Evolutionary conservation across 2,113 vertebrate species (phyloP), one percentile per base, ranked within the genome.

Genomic region (Poeciliopsis prolifica): DNA sequence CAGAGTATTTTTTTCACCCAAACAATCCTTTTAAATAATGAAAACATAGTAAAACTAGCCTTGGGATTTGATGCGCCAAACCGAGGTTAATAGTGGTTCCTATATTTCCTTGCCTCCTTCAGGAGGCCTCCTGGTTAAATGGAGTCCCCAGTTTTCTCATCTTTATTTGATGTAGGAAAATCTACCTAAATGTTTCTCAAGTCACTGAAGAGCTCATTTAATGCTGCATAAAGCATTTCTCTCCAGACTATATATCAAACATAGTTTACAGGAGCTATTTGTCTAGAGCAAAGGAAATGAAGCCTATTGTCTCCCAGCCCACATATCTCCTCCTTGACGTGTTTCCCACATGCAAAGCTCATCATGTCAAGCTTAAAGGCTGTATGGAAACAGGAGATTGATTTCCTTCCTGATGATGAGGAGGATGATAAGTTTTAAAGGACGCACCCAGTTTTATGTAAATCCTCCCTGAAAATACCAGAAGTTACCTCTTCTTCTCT

Each of bases 321-420:
- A 40, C 14, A 65, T 68, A 54, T 31, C 42, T 75, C 44, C 69
- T 75, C 62, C 68, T 74, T 82, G 42, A 91, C 78, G 29, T 1
- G 6, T 78, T 90, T 89, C 69, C 87, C 88, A 91, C 51, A 82
- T 80, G 67, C 44, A 24, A 76, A 28, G n/a, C 65, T 80, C 72
- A 86, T 86, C 78, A 77, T 63, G 48, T 79, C 6, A 10, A 77
- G 29, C 42, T 68, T 63, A 29, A 71, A 33, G 19, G 44, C 67
- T 60, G 74, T 68, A 12, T 3, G 72, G 19, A 87, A 86, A 72
- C 54, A 72, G 40, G 22, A 58, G 51, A 61, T 37, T 33, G 48
- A n/a, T 48, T 86, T 90, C 84, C 85, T 70, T 33, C 33, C 63
- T 48, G 44, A 48, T 48, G 0, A 48, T 58, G 14, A 44, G 26